phyloP scores from a whole-genome alignment of 2,888 invertebrate genomes.

The Phyllotreta cruciferae region DNA sequence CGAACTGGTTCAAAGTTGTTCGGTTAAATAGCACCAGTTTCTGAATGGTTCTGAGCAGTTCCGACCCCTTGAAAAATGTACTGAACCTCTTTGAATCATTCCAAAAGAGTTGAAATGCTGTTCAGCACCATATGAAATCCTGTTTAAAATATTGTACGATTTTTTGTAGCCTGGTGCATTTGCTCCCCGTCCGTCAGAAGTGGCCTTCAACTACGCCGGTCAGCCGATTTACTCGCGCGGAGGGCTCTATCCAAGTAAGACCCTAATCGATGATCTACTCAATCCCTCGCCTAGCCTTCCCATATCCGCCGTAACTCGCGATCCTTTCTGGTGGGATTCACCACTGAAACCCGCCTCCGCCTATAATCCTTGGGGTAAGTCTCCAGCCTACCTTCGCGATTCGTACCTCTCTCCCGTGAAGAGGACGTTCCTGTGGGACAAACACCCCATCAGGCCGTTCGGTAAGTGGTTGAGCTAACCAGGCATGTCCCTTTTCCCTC shows the following conservation, averaged over 20 bases:
- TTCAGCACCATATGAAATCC: neutral
- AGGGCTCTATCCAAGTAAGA: conserved; percentile 58
- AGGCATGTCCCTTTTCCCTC: conserved; percentile 27
- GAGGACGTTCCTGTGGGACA: conserved; percentile 90
- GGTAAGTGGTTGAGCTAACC: conserved; percentile 69
- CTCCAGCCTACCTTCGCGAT: conserved; percentile 82
- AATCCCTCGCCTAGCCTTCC: conserved; percentile 82
- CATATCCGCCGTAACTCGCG: conserved; percentile 80
- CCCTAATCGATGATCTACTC: conserved; percentile 70
- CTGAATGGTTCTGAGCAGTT: too few species aligned
- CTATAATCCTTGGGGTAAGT: conserved; percentile 71
- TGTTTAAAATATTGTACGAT: neutral
- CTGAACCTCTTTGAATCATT: neutral
- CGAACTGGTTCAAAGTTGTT: too few species aligned
- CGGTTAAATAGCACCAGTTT: too few species aligned
- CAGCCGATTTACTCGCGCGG: conserved; percentile 77
- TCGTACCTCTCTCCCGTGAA: conserved; percentile 91
- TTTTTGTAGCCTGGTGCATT: conserved; percentile 66
- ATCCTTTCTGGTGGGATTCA: conserved; percentile 90
- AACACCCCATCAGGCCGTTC: conserved; percentile 89
- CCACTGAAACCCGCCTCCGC: conserved; percentile 77
- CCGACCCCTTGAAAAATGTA: neutral
- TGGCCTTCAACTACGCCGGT: conserved; percentile 79
- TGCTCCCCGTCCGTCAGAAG: conserved; percentile 73
- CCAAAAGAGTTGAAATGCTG: too few species aligned